Base-by-base conservation (phyloP, 2,797 vertebrate genomes). In the Platalea minor region DNA sequence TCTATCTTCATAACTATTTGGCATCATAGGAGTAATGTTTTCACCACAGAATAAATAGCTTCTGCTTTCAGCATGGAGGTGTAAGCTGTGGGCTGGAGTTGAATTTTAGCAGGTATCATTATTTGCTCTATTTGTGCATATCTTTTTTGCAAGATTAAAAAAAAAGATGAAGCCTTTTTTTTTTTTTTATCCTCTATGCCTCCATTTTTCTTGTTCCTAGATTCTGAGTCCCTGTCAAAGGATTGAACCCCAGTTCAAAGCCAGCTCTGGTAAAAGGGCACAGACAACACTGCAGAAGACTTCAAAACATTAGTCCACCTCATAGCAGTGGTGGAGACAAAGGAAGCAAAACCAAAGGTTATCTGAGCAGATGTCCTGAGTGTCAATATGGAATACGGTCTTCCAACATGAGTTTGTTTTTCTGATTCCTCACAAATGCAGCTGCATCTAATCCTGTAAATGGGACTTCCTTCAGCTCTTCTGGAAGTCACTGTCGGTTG, bases 1-100 rank as follows among this genome's bases (percentile, higher is more conserved):
- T 81, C 61, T 85, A n/a, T 68, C 75, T 87, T 79, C 51, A 43
- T 82, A 79, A 92, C 17, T 92, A 48, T 60, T 57, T 88, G 59
- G 45, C n/a, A 85, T 79, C 19, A 72, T 16, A 77, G 61, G 24
- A 74, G 17, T 43, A 45, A 81, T 63, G 33, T 41, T 93, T 89
- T 73, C 28, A 85, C 10, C 43, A 82, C 24, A 88, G 39, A 91
- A 74, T 35, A 75, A 88, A 75, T 7, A 76, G 14, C 17, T 78
- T 45, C n/a, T 69, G 28, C 33, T 87, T 92, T 87, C 64, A 85
- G 35, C 0, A 5, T 13, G 19, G 68, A 87, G 37, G 37, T 64
- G 23, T 43, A 86, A 68, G 5, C 17, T 87, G 82, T 64, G 29
- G 17, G 11, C 5, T 70, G 39, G 48, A 64, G 25, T 12, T 82